phyloP scores from a whole-genome alignment of 1,140 invertebrate species.

The Elymnias hypermnestra region DNA sequence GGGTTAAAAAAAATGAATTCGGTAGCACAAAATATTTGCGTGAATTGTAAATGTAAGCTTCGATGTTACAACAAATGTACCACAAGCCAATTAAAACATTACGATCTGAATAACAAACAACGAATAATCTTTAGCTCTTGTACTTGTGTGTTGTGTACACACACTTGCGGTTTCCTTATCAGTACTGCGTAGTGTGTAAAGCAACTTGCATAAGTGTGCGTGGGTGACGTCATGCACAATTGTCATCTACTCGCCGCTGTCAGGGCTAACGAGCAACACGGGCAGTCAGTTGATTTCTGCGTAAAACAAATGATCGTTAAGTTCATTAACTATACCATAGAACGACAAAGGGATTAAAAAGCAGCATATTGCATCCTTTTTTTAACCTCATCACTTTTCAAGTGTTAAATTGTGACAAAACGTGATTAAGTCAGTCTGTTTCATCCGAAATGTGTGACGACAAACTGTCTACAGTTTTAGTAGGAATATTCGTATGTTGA shows the following conservation, averaged over 20 bases:
- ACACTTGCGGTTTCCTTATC: constrained; percentile 57
- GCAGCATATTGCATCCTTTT: constrained; percentile 2
- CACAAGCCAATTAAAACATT: constrained; percentile 31
- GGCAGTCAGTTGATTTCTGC: constrained; percentile 30
- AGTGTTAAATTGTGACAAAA: background rate
- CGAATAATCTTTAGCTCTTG: constrained; percentile 41
- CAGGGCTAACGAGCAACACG: constrained; percentile 59
- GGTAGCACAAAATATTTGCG: background rate
- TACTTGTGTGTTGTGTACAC: constrained; percentile 26
- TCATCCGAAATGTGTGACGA: background rate
- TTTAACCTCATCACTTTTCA: background rate
- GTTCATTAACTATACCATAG: too few species aligned
- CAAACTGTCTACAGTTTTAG: background rate
- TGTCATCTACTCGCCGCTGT: constrained; percentile 54
- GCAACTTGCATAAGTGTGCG: constrained; percentile 33
- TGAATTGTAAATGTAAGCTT: background rate
- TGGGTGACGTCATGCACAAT: constrained; percentile 62
- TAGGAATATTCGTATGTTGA: background rate
- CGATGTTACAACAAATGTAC: constrained; percentile 16
- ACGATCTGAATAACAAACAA: constrained; percentile 30
- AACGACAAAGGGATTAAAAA: too few species aligned
- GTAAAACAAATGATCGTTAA: too few species aligned
- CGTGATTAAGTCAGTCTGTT: background rate
- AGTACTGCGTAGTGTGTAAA: constrained; percentile 14
- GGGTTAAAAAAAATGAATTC: too few species aligned